Percentiles rank a stretch among this genome's conserved stretches.
Conservation (phyloP, 2,113 vertebrate species). For the Astur gentilis region DNA sequence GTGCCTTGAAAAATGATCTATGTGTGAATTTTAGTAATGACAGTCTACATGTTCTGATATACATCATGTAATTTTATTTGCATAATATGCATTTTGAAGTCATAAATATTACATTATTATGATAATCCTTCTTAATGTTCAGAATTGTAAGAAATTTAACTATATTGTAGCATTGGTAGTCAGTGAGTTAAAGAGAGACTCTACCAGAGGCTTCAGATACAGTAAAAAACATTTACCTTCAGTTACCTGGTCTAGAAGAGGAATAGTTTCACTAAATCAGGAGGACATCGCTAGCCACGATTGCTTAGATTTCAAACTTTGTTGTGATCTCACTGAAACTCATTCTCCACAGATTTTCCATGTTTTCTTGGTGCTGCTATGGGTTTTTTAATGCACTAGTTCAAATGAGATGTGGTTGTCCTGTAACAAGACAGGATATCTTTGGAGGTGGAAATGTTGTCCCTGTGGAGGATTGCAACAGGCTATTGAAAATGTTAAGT, state of each 20-base stretch:
- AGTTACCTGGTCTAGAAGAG: neutral
- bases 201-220: neutral
- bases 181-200: neutral
- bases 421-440: neutral
- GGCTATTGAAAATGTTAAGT: neutral
- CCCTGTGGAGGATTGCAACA: neutral
- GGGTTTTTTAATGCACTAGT: neutral
- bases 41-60: neutral
- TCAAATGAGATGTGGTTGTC: neutral
- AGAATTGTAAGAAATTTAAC: neutral
- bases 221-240: neutral
- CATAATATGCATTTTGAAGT: neutral
- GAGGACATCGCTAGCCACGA: neutral
- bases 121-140: neutral
- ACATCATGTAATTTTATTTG: neutral
- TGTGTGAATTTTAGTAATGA: neutral
- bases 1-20: neutral
- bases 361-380: neutral
- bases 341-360: neutral
- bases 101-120: neutral
- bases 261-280: neutral
- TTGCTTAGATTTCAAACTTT: neutral
- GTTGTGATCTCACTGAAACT: neutral
- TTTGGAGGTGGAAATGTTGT: neutral
- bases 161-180: neutral